These are phyloP conservation scores for Steinernema khuongi DNA, from an alignment of 1,140 invertebrate genomes.

Conservation along the genomic window DNA sequence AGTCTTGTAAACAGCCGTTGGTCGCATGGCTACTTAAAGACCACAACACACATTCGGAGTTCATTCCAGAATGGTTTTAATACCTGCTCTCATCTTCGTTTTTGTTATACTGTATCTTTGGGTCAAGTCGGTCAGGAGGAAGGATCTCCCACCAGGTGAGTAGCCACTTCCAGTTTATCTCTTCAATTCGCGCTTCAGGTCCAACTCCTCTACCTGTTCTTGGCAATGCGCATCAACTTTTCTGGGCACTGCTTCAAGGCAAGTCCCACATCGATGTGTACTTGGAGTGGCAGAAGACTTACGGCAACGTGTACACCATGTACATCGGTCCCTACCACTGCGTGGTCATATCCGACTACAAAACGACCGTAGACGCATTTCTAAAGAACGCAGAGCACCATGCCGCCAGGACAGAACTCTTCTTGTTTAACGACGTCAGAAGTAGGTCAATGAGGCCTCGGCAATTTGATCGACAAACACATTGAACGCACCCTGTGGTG, in stretches of 20 bases:
- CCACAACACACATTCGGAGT: too few species aligned
- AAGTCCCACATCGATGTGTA: background rate
- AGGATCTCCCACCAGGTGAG: background rate
- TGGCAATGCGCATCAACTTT: conserved; percentile 11
- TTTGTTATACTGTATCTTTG: background rate
- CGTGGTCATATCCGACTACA: conserved; percentile 29
- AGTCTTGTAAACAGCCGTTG: too few species aligned
- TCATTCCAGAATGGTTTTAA: background rate
- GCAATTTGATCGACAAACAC: too few species aligned
- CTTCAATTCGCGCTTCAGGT: background rate
- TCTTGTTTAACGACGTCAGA: conserved; percentile 16
- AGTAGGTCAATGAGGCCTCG: too few species aligned
- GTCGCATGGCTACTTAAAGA: too few species aligned
- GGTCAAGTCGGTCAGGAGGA: background rate
- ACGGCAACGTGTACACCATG: conserved; percentile 32
- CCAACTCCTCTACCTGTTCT: conserved; percentile 20
- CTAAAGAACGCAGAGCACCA: conserved; percentile 24
- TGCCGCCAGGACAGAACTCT: background rate
- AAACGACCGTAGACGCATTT: conserved; percentile 26
- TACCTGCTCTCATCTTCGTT: background rate
- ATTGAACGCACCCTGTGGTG: background rate
- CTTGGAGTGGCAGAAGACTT: conserved; percentile 18
- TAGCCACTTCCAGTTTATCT: background rate
- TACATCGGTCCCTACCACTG: conserved; percentile 29
- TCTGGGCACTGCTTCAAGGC: background rate